Evolutionary conservation across 2,113 vertebrate genomes (phyloP), one percentile per base, ranked within the genome.

Genomic region (Camelus bactrianus): DNA sequence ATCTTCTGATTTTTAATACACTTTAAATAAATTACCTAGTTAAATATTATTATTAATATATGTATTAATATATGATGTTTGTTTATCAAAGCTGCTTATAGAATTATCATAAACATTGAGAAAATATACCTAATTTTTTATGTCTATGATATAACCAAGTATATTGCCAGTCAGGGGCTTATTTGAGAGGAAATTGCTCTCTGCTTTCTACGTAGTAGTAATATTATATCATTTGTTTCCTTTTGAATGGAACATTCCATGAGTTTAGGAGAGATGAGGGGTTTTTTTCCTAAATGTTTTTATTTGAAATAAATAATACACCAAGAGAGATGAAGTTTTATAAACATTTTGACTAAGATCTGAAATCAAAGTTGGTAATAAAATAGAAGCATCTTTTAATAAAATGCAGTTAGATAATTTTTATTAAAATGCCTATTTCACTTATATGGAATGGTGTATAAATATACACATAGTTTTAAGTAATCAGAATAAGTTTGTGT

Each of bases 311-410:
- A 60, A 56, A 60, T 69, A 60, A n/a, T 85, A 26, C 16, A 77
- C n/a, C 11, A 54, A 16, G 75, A 52, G 2, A 87, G 30, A 81
- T 52, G 75, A 90, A 50, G 12, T 73, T 73, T 95, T 72, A 70
- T 67, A 73, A 83, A 50, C n/a, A 87, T 26, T 72, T 75, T 82
- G 22, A 28, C 87, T 77, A 75, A 60, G n/a, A 62, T 77, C 35
- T 80, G 64, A 97, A 80, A 96, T 89, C 32, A 94, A 75, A 92
- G 35, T 56, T 80, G 52, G 5, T 64, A 64, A 89, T 89, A 50
- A 89, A 88, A 84, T 24, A 89, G 9, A 93, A 83, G 38, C 4
- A 64, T 30, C 35, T 83, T 87, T 85, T 72, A 22, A 92, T n/a
- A 80, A 96, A 93, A 83, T 65, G 17, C 22, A 80, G 62, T 50